These are phyloP conservation scores for Dusona sp. DNA, from an alignment of 2,888 invertebrate species.

Conservation along the genomic window DNA sequence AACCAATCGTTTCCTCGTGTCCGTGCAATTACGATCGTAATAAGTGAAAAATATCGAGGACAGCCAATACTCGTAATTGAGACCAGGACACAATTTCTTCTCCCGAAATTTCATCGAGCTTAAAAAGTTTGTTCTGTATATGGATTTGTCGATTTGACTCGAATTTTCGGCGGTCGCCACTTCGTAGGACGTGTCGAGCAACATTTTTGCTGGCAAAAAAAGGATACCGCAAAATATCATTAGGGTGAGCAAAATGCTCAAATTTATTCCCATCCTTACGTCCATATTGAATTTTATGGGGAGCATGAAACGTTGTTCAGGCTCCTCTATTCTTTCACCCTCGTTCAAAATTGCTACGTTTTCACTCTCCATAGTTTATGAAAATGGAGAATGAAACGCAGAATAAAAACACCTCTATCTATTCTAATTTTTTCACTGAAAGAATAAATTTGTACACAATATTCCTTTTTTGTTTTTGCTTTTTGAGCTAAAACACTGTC, in stretches of 20 bases:
- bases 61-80: constrained; percentile 74
- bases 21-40: constrained; percentile 80
- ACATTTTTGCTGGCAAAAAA: constrained; percentile 76
- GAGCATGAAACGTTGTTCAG: constrained; percentile 35
- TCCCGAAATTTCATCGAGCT: constrained; percentile 53
- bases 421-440: constrained; percentile 33
- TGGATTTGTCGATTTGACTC: constrained; percentile 3
- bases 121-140: constrained; percentile 28
- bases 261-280: constrained; percentile 76
- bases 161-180: constrained; percentile 35
- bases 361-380: constrained; percentile 41
- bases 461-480: constrained; percentile 4
- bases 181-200: constrained; percentile 77
- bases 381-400: neutral
- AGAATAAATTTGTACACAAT: constrained; percentile 15
- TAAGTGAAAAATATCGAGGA: constrained; percentile 73
- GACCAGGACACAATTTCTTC: constrained; percentile 73
- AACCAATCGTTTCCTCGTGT: constrained; percentile 46
- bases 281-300: constrained; percentile 56
- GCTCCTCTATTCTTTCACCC: constrained; percentile 19
- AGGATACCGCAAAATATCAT: constrained; percentile 79
- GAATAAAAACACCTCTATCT: neutral
- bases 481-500: neutral
- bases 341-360: constrained; percentile 31
- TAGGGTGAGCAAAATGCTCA: constrained; percentile 78